Conservation (phyloP, 2,113 vertebrate species). For the Pseudopodoces humilis region DNA sequence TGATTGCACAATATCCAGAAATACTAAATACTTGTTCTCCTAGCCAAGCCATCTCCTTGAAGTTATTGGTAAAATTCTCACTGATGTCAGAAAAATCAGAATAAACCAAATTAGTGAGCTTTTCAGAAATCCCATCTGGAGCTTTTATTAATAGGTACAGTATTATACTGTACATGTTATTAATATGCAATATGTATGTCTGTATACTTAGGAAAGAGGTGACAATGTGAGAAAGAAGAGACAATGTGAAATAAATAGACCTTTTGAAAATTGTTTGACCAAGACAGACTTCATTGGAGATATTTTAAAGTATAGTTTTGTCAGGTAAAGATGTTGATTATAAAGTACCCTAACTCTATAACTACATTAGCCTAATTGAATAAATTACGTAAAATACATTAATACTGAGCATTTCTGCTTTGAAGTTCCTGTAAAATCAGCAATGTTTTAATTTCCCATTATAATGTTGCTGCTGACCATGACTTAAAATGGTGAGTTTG, state of each 20-base stretch:
- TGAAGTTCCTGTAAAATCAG: constrained; percentile 17
- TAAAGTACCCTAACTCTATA: neutral
- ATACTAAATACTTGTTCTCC: neutral
- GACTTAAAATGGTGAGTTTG: neutral
- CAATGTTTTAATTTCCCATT: constrained; percentile 11
- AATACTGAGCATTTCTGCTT: neutral
- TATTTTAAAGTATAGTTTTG: neutral
- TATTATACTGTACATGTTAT: no score
- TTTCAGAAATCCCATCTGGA: neutral
- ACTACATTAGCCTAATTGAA: neutral
- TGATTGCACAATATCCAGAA: neutral
- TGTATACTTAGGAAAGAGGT: neutral
- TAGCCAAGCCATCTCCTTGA: neutral
- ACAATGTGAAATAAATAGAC: neutral
- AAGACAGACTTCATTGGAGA: neutral
- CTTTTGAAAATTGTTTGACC: neutral
- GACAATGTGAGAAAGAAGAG: neutral
- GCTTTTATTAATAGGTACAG: neutral
- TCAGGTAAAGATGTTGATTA: neutral
- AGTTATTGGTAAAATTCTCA: neutral
- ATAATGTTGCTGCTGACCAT: neutral
- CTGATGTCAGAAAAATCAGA: neutral
- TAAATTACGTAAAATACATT: neutral
- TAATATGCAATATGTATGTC: neutral
- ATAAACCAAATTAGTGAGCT: neutral